phyloP scores from a whole-genome alignment of 1,140 invertebrate genomes.

The Andrena cerasifolii region DNA sequence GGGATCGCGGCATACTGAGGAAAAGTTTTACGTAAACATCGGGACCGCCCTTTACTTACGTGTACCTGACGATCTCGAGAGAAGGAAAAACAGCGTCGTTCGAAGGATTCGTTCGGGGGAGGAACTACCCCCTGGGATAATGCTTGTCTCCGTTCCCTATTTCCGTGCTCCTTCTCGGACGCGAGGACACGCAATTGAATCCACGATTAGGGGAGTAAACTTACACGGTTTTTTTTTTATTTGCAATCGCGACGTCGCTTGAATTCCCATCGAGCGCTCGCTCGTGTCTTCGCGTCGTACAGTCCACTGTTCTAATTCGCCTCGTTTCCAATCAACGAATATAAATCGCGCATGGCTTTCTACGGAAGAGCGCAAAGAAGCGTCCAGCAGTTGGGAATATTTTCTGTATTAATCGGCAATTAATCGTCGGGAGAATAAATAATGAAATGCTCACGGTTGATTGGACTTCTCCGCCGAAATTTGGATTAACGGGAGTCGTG shows the following conservation, averaged over 20 bases:
- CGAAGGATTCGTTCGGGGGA: slow-evolving; percentile 22
- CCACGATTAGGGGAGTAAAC: slow-evolving; percentile 4
- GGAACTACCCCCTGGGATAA: slow-evolving; percentile 43
- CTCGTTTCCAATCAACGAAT: not conserved
- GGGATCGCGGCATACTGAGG: not conserved
- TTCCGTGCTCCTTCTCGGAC: not conserved
- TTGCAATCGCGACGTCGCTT: too few relatives aligned
- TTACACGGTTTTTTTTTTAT: not conserved
- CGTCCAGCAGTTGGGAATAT: not conserved
- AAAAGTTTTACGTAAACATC: slow-evolving; percentile 62
- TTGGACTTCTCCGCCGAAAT: not conserved
- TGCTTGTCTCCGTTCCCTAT: slow-evolving; percentile 35
- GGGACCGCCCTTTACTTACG: slow-evolving; percentile 30
- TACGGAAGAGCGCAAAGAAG: not conserved
- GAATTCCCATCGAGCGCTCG: too few relatives aligned
- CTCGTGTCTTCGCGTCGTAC: too few relatives aligned
- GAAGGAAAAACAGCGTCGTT: slow-evolving; percentile 27
- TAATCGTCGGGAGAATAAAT: slow-evolving; percentile 21
- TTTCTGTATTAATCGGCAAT: slow-evolving; percentile 11
- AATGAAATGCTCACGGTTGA: slow-evolving; percentile 6
- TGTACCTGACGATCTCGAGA: slow-evolving; percentile 38
- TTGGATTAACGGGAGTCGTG: not conserved
- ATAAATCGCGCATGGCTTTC: not conserved
- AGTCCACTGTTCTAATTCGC: too few relatives aligned
- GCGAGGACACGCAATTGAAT: slow-evolving; percentile 14